Evolutionary conservation across 2,113 vertebrate species (phyloP).

Genomic region (Conger conger): DNA sequence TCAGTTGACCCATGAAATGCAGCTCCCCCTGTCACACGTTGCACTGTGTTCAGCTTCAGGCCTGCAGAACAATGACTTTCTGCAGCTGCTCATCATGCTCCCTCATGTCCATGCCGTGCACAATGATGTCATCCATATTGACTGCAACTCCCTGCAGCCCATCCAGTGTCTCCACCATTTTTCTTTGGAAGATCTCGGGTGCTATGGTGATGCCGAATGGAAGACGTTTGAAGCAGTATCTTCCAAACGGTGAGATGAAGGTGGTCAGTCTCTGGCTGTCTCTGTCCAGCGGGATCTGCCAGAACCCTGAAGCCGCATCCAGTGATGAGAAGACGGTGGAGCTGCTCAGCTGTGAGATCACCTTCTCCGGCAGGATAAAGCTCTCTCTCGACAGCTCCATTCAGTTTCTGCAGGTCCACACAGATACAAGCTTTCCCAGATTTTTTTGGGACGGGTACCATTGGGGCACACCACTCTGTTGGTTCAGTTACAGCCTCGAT

Average conservation of each 20-base stretch:
- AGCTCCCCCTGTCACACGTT: slow-evolving; percentile 2
- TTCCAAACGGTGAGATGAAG: slow-evolving; percentile 4
- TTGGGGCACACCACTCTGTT: slow-evolving; percentile 3
- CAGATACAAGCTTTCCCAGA: not conserved
- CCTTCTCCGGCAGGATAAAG: not conserved
- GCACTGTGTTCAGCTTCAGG: slow-evolving; percentile 25
- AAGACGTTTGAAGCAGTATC: slow-evolving; percentile 5
- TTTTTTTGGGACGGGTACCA: slow-evolving; percentile 6
- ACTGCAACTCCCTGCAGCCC: too few relatives aligned
- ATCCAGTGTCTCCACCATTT: too few relatives aligned
- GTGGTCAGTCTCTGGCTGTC: not conserved
- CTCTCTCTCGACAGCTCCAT: slow-evolving; percentile 12
- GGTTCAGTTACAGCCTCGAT: slow-evolving; percentile 5
- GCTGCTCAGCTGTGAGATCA: not conserved
- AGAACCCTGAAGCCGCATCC: not conserved
- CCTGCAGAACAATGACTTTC: not conserved
- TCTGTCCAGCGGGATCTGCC: not conserved
- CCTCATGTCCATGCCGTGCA: not conserved
- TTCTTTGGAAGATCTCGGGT: too few relatives aligned
- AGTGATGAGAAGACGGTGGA: not conserved
- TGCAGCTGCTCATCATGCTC: not conserved
- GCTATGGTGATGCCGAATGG: not conserved
- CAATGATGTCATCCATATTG: too few relatives aligned
- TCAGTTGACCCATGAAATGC: slow-evolving; percentile 18
- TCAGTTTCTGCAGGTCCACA: not conserved